These are phyloP conservation scores for Hycleus phaleratus DNA, from an alignment of 1,140 invertebrate species.

Conservation along the genomic window DNA sequence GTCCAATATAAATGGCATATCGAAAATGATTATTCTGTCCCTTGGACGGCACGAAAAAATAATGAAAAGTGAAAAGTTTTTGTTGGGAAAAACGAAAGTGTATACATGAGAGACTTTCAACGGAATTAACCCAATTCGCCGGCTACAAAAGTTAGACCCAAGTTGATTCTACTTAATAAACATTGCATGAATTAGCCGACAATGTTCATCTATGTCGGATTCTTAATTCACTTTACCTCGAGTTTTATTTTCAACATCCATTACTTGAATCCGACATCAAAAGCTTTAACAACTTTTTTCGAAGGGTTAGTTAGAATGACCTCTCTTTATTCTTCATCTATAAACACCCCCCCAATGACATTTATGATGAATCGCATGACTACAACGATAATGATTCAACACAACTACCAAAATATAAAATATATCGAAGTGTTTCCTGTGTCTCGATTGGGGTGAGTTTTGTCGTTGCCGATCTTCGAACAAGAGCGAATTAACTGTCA, in stretches of 20 bases:
- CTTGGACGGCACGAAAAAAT: no score
- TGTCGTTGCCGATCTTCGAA: slow-evolving; percentile 1
- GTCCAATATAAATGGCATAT: no score
- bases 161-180: neutral
- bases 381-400: slow-evolving; percentile 15
- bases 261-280: neutral
- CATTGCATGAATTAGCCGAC: no score
- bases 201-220: neutral
- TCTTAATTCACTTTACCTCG: slow-evolving; percentile 8
- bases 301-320: neutral
- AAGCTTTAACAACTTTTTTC: neutral
- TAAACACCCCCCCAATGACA: slow-evolving; percentile 10
- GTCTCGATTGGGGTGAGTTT: no score
- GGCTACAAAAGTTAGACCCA: slow-evolving; percentile 1
- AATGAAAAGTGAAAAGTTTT: no score
- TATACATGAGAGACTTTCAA: slow-evolving; percentile 5
- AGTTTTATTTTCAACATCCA: neutral
- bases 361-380: slow-evolving; percentile 16
- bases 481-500: slow-evolving; percentile 11
- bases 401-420: slow-evolving; percentile 11
- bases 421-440: no score
- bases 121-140: neutral
- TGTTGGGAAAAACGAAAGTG: neutral
- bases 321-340: slow-evolving; percentile 3
- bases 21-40: no score